Evolutionary conservation across 2,797 vertebrate genomes (phyloP).

Genomic region (Pangasius krempfi): DNA sequence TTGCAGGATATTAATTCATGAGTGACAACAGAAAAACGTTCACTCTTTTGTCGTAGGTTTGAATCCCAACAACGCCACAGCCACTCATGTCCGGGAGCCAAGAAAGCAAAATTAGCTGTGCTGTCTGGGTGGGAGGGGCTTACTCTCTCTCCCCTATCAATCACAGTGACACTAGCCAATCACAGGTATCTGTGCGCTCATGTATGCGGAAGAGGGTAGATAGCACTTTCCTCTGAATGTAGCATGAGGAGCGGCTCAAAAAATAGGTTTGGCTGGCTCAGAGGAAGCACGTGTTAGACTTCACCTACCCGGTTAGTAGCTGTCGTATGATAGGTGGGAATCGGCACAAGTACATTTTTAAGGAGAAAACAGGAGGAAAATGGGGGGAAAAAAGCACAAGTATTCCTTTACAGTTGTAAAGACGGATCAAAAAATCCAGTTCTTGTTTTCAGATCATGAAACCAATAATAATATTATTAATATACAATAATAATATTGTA

Average conservation of each 20-base stretch:
- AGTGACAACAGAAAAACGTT: not conserved
- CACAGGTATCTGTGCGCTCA: not conserved
- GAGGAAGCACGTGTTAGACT: too few species aligned
- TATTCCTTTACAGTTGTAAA: too few species aligned
- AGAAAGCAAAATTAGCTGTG: not conserved
- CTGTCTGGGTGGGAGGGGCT: not conserved
- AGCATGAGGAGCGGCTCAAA: not conserved
- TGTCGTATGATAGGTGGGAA: too few species aligned
- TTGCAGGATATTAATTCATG: not conserved
- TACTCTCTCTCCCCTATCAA: not conserved
- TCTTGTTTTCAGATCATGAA: too few species aligned
- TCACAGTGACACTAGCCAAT: not conserved
- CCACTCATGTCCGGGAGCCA: not conserved
- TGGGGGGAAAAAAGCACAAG: too few species aligned
- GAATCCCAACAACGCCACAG: not conserved
- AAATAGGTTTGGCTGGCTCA: too few species aligned
- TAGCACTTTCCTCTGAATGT: not conserved
- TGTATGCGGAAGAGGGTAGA: not conserved
- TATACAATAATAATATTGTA: too few species aligned
- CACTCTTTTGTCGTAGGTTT: not conserved
- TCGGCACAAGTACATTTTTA: too few species aligned
- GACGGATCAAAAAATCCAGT: too few species aligned
- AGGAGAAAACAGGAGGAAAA: too few species aligned
- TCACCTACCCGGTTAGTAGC: too few species aligned
- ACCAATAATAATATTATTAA: too few species aligned